phyloP scores from a whole-genome alignment of 1,140 invertebrate genomes.

The Hesperophylax magnus region DNA sequence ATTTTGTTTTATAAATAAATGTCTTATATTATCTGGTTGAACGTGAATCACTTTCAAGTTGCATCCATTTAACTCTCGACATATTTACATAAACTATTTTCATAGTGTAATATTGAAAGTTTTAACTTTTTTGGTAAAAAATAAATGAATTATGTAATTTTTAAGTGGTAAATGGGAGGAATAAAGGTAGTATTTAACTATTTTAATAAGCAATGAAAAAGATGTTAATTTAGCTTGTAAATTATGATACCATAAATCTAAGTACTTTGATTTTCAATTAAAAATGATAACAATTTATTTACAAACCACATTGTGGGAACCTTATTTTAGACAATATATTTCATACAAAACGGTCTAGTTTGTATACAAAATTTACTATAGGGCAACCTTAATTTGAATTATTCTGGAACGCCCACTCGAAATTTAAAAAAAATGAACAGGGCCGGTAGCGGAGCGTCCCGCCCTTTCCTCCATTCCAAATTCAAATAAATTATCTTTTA shows the following conservation, averaged over 20 bases:
- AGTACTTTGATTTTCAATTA: constrained; percentile 7
- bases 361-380: constrained; percentile 5
- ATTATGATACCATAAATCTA: not conserved
- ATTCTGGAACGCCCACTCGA: constrained; percentile 11
- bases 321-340: not conserved
- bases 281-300: not conserved
- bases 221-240: too few species aligned
- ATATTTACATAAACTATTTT: too few species aligned
- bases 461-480: constrained; percentile 37
- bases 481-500: constrained; percentile 57
- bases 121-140: too few species aligned
- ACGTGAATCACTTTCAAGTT: too few species aligned
- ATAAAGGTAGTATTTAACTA: too few species aligned
- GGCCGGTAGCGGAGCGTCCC: constrained; percentile 13
- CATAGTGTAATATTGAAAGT: too few species aligned
- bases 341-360: not conserved
- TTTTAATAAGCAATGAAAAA: too few species aligned
- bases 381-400: constrained; percentile 13
- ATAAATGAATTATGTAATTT: too few species aligned
- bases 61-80: too few species aligned
- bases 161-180: too few species aligned
- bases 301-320: not conserved
- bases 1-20: too few species aligned
- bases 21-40: too few species aligned
- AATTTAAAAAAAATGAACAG: not conserved